Conservation (phyloP, 2,113 vertebrate species). For the Aptenodytes patagonicus region DNA sequence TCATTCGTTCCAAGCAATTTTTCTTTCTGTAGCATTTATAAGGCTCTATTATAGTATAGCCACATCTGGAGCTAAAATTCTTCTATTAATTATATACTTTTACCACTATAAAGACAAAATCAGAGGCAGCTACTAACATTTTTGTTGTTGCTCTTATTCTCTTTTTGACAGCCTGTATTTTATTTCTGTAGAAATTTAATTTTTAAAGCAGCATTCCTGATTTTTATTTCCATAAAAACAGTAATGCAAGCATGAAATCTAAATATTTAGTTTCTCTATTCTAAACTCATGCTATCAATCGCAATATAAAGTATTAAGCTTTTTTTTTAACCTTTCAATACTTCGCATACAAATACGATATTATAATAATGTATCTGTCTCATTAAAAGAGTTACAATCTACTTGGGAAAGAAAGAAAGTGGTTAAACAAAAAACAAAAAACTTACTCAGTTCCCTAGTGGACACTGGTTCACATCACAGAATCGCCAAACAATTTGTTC, state of each 20-base stretch:
- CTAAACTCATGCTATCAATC: not conserved
- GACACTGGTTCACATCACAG: slow-evolving; percentile 27
- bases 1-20: slow-evolving; percentile 90
- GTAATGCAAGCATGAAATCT: not conserved
- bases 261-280: slow-evolving; percentile 11
- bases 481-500: slow-evolving; percentile 54
- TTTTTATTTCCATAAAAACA: slow-evolving; percentile 35
- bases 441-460: slow-evolving; percentile 42
- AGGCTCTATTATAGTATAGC: slow-evolving; percentile 98
- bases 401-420: not conserved
- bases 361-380: not conserved
- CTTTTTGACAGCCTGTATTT: slow-evolving; percentile 84
- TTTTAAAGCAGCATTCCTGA: slow-evolving; percentile 70
- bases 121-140: slow-evolving; percentile 81
- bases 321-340: not conserved
- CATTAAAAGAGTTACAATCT: not conserved
- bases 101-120: slow-evolving; percentile 79
- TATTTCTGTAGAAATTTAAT: slow-evolving; percentile 64
- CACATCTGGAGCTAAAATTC: slow-evolving; percentile 97
- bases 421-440: not conserved
- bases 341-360: not conserved
- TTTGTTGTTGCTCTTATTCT: slow-evolving; percentile 76
- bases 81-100: slow-evolving; percentile 85
- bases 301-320: not conserved
- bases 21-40: slow-evolving; percentile 92